Conservation (phyloP, 2,113 vertebrate species). For the Fukomys damarensis region DNA sequence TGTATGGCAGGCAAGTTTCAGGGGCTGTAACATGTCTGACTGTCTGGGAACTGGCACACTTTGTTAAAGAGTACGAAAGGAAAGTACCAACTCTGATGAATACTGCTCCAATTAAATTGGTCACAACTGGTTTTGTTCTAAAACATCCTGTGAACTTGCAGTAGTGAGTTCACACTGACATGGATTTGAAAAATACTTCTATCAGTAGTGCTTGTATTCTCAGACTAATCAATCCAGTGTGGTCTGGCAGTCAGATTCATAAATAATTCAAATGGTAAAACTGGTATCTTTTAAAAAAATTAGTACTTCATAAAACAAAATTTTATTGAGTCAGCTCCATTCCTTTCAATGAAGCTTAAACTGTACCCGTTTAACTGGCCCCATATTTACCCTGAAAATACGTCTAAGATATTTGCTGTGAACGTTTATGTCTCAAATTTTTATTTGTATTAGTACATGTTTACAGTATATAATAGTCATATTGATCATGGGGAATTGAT, state of each 20-base stretch:
- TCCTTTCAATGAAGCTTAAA: slow-evolving; percentile 1
- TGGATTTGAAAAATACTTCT: neutral
- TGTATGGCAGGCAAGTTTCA: neutral
- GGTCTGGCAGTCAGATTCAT: neutral
- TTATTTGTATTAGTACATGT: neutral
- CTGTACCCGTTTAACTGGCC: neutral
- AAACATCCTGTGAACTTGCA: neutral
- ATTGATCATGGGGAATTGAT: neutral
- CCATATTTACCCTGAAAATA: neutral
- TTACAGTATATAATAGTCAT: neutral
- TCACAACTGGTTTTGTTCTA: neutral
- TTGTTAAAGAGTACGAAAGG: neutral
- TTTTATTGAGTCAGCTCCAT: neutral
- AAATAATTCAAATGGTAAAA: slow-evolving; percentile 41
- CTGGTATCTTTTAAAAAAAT: neutral
- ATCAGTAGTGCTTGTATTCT: neutral
- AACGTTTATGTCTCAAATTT: neutral
- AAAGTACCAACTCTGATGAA: neutral
- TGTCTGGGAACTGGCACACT: neutral
- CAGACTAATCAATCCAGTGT: neutral
- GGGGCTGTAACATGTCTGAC: neutral
- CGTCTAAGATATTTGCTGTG: neutral
- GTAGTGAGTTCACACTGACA: neutral
- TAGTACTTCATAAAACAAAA: slow-evolving; percentile 1
- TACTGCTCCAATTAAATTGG: neutral